Percentiles rank a stretch among this genome's conserved stretches.
Evolutionary conservation across 1,140 invertebrate genomes (phyloP).

Genomic region (Saccostrea glomerata): DNA sequence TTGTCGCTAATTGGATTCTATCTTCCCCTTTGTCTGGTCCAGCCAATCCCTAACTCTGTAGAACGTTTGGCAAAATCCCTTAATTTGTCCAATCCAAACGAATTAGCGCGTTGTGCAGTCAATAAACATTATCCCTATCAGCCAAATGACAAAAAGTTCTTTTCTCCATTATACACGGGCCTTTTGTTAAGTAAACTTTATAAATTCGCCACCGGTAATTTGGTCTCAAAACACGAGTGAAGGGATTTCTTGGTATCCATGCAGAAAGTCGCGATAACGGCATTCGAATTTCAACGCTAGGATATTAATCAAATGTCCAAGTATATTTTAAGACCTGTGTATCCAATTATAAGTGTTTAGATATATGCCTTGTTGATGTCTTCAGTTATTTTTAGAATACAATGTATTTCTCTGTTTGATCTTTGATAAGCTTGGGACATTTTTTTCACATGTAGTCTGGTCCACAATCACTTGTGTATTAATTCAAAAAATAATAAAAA

Average conservation of each 20-base stretch:
- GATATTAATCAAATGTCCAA: slow-evolving; percentile 22
- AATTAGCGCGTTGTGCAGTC: slow-evolving; percentile 8
- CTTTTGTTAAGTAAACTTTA: slow-evolving; percentile 34
- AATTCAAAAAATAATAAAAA: neutral
- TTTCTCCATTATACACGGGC: neutral
- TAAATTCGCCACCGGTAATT: slow-evolving; percentile 34
- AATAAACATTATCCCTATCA: neutral
- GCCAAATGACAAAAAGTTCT: neutral
- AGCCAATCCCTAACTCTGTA: neutral
- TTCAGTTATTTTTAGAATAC: neutral
- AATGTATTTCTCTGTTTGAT: slow-evolving; percentile 14
- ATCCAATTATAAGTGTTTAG: neutral
- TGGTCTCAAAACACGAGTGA: slow-evolving; percentile 19
- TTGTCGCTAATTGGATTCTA: neutral
- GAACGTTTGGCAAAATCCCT: neutral
- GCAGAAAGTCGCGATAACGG: neutral
- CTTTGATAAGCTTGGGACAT: neutral
- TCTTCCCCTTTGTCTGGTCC: neutral
- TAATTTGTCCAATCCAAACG: slow-evolving; percentile 28
- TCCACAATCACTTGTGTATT: neutral
- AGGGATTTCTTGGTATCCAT: neutral
- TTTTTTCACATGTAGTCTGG: neutral
- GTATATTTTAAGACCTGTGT: slow-evolving; percentile 18
- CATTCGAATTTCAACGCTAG: neutral
- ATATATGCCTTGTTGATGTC: slow-evolving; percentile 4